Base-by-base conservation (phyloP, 2,113 vertebrate genomes). In the Vidua macroura region DNA sequence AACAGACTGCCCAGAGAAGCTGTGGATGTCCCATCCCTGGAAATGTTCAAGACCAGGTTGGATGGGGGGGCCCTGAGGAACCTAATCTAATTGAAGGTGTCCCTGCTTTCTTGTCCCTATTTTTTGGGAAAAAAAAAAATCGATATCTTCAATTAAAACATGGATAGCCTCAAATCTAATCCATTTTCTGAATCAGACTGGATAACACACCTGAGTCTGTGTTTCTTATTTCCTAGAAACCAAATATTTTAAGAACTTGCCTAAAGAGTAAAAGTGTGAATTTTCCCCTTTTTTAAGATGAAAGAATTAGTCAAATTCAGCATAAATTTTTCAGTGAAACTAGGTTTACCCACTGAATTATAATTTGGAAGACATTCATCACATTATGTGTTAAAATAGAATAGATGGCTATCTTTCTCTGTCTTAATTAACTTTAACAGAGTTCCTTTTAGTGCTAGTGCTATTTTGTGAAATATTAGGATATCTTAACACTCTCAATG, bases 51-150 rank as follows among this genome's bases (percentile, higher is more conserved):
- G 52, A 12, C 7, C 6, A 33, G 11, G 22, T 9, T 41, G 35
- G 18, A 33, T 44, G 8, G 4, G 8, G 21, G 4, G 10, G 5
- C 0, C 18, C 25, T 73, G 22, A 58, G 27, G 4, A 74, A 16
- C 33, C 22, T 30, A 15, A 6, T 75, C 4, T 53, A 8, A 20
- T 18, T 16, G 9, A 75, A 53, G 15, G 5, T 11, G 15, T 28
- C 15, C 10, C 8, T 35, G 21, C 3, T 11, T 35, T 79, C 52
- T 44, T 16, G 19, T 4, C 15, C 18, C 3, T 15, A 10, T 4
- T 72, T 3, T 44, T 43, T 35, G 8, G 5, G 6, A 28, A 4
- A 16, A 49, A 77, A 31, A 10, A 18, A 0, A 6, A 2, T 13
- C 39, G 41, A 28, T 5, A 5, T 31, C 22, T 70, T 70, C 28